These are phyloP conservation scores for Laterallus jamaicensis DNA, from an alignment of 2,113 vertebrate species.

Conservation along the genomic window DNA sequence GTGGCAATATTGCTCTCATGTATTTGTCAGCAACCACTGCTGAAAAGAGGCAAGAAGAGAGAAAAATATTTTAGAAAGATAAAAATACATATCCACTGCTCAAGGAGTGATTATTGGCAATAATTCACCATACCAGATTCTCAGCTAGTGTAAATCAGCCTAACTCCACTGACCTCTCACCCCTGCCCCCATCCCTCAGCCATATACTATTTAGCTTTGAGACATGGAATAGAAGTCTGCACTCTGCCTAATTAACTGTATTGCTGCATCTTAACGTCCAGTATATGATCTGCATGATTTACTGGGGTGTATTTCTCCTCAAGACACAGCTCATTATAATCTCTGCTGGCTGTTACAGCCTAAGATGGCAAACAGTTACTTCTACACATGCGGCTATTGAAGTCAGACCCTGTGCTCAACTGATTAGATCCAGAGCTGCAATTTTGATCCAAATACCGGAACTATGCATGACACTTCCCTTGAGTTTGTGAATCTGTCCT, in stretches of 20 bases:
- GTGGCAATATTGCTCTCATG: slow-evolving; percentile 8
- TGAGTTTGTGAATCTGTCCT: neutral
- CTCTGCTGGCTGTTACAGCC: neutral
- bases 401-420: neutral
- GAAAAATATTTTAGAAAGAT: neutral
- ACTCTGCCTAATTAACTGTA: neutral
- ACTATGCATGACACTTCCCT: neutral
- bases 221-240: neutral
- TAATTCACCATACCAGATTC: neutral
- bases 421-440: slow-evolving; percentile 39
- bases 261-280: neutral
- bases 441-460: neutral
- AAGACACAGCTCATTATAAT: neutral
- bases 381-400: neutral
- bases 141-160: neutral
- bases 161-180: neutral
- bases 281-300: neutral
- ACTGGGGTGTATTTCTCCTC: neutral
- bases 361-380: neutral
- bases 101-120: neutral
- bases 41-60: neutral
- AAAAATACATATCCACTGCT: neutral
- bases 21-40: neutral
- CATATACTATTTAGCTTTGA: neutral
- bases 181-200: neutral